These are phyloP conservation scores for Cololabis saira DNA, from an alignment of 2,113 vertebrate genomes.

Conservation along the genomic window DNA sequence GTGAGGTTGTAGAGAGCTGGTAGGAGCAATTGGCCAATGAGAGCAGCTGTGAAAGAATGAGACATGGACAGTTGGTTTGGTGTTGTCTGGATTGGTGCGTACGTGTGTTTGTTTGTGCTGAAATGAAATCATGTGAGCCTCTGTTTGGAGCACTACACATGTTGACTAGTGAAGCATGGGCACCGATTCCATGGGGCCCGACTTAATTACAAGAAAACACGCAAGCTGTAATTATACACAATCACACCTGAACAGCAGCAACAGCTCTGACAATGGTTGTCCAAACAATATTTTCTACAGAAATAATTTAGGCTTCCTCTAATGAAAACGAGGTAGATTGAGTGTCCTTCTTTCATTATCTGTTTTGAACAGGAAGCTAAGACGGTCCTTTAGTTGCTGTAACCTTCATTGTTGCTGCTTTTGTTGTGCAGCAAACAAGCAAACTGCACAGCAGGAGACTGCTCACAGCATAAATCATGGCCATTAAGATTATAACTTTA, in stretches of 20 bases:
- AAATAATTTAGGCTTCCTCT: conserved; percentile 35
- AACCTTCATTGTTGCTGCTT: conserved; percentile 33
- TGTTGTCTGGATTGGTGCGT: conserved; percentile 3
- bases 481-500: conserved; percentile 23
- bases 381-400: conserved; percentile 3
- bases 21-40: conserved; percentile 49
- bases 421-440: conserved; percentile 36
- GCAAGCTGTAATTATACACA: conserved; percentile 63
- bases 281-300: conserved; percentile 38
- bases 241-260: conserved; percentile 52
- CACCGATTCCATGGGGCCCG: conserved; percentile 45
- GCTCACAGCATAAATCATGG: conserved; percentile 34
- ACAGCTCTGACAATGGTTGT: conserved; percentile 29
- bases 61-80: conserved; percentile 26
- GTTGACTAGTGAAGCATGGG: conserved; percentile 19
- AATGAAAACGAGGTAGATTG: conserved; percentile 30
- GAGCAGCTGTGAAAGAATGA: conserved; percentile 16
- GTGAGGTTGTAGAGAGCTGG: conserved; percentile 32
- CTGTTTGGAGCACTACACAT: conserved; percentile 45
- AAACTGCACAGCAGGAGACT: conserved; percentile 30
- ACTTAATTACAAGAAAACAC: conserved; percentile 67
- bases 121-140: conserved; percentile 65
- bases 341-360: conserved; percentile 35
- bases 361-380: conserved; percentile 3
- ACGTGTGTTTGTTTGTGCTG: conserved; percentile 34